phyloP scores from a whole-genome alignment of 2,888 invertebrate genomes.

The Hermaeophaga mercurialis region DNA sequence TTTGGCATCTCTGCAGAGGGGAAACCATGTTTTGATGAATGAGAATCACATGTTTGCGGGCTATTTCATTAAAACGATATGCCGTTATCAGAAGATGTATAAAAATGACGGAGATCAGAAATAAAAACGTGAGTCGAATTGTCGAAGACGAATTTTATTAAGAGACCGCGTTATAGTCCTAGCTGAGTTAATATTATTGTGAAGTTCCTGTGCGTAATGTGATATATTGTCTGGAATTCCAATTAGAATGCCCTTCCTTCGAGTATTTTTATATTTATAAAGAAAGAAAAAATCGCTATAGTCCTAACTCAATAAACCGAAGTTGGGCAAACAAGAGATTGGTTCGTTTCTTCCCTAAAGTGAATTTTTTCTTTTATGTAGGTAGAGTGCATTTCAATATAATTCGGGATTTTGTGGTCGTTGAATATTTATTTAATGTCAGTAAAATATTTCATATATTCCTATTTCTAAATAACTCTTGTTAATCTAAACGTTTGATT shows the following conservation, averaged over 20 bases:
- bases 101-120: conserved; percentile 6
- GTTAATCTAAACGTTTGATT: too few species aligned
- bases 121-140: conserved; percentile 9
- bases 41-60: not conserved
- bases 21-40: not conserved
- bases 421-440: too few species aligned
- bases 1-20: not conserved
- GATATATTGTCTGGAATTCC: conserved; percentile 9
- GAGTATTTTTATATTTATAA: not conserved
- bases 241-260: conserved; percentile 7
- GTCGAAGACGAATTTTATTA: conserved; percentile 3
- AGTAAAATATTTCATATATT: too few species aligned
- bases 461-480: too few species aligned
- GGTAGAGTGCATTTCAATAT: too few species aligned
- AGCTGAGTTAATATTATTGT: conserved; percentile 7
- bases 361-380: too few species aligned
- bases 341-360: too few species aligned
- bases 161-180: not conserved
- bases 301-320: too few species aligned
- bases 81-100: not conserved
- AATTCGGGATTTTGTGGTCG: too few species aligned
- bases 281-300: not conserved
- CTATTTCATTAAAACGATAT: not conserved
- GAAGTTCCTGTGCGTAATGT: conserved; percentile 10
- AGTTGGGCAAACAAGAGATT: too few species aligned